phyloP scores from a whole-genome alignment of 2,113 vertebrate species.

The Xiphophorus couchianus region DNA sequence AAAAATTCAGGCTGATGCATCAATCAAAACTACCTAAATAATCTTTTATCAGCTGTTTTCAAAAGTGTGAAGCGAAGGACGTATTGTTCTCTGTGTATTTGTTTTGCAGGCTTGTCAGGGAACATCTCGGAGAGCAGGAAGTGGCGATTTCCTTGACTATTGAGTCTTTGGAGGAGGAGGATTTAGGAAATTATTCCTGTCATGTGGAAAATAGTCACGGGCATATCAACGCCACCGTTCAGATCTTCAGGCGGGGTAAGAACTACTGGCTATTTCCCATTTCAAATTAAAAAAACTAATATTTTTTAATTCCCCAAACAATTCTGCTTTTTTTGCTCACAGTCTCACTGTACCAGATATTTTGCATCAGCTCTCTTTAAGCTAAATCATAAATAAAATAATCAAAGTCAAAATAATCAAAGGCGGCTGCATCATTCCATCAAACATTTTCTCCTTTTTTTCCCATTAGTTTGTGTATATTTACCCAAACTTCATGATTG shows the following conservation, averaged over 20 bases:
- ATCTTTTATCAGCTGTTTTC: not conserved
- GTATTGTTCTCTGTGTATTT: conserved; percentile 11
- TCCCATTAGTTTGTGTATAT: conserved; percentile 11
- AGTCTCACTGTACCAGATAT: not conserved
- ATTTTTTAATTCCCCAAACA: not conserved
- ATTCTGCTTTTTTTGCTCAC: not conserved
- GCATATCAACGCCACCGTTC: conserved; percentile 90
- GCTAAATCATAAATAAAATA: conserved; percentile 2
- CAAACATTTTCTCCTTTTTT: conserved; percentile 18
- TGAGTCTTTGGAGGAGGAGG: conserved; percentile 91
- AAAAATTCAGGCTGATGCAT: not conserved
- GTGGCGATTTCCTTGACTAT: conserved; percentile 96
- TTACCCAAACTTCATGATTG: conserved; percentile 21
- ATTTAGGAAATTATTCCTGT: conserved; percentile 97
- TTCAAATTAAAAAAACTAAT: not conserved
- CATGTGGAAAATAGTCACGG: conserved; percentile 97
- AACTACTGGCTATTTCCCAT: conserved; percentile 9
- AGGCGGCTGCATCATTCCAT: conserved; percentile 21
- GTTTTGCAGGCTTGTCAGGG: conserved; percentile 87
- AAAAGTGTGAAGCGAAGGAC: not conserved
- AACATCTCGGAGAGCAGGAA: conserved; percentile 97
- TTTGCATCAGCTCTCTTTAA: conserved; percentile 14
- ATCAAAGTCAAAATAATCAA: conserved; percentile 27
- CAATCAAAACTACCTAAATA: not conserved
- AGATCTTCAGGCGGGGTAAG: conserved; percentile 93